Evolutionary conservation across 2,113 vertebrate species (phyloP), one percentile per base, ranked within the genome.

Genomic region (Butorides virescens): DNA sequence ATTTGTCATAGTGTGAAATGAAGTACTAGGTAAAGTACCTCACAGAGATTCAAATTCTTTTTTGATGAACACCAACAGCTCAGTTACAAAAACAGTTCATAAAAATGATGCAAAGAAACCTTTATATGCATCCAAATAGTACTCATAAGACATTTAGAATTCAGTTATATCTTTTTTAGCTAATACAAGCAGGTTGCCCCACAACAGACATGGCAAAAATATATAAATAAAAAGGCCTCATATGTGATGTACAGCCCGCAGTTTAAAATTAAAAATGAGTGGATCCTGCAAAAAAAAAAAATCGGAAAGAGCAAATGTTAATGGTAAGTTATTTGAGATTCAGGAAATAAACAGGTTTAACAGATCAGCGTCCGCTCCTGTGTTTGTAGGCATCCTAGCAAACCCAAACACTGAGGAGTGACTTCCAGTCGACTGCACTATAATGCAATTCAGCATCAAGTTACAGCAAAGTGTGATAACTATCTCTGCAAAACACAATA

Each of bases 111-210:
- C 17, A 63, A 74, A 46, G 2, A 74, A 93, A 62, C 27, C 32
- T 81, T 77, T 70, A 9, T n/a, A 46, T 50, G 17, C 55, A 77
- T 53, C 44, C 19, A 25, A 58, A 4, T 26, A 74, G 4, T 21
- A 63, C 11, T 25, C 15, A 52, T 15, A 81, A 81, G 30, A 11
- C n/a, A 44, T 39, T 46, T n/a, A 39, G 1, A 70, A 59, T 61
- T 83, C 16, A 59, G n/a, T 56, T 56, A 37, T 0, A 0, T 5
- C 11, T 55, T 86, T 63, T 83, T 63, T n/a, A 59, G 52, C 50
- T 25, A 72, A 79, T 56, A 70, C 32, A 3, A 0, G 0, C 21
- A 9, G 14, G 9, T 46, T 86, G 2, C 30, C 14, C 18, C 27
- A 46, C 17, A 52, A 44, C 9, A 53, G 9, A 4, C 6, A 55